Conservation (phyloP, 2,888 invertebrate genomes). For the Epinotia ramella region DNA sequence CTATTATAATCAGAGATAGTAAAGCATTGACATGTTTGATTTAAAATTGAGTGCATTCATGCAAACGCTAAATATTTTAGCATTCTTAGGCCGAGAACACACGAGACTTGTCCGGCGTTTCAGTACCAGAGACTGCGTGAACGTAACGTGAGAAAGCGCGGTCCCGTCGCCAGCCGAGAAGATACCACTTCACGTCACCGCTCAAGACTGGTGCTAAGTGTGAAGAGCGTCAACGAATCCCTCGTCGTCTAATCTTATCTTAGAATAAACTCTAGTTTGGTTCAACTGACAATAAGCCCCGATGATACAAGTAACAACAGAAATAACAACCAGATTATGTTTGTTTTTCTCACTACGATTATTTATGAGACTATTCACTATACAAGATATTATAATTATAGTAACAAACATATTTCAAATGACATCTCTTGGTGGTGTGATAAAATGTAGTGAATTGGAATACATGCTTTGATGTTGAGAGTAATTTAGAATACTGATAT, state of each 20-base stretch:
- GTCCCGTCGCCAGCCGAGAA: too few species aligned
- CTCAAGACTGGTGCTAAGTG: too few species aligned
- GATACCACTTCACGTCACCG: too few species aligned
- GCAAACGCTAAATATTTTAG: not conserved
- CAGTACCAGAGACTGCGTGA: too few species aligned
- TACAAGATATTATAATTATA: not conserved
- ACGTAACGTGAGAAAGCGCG: too few species aligned
- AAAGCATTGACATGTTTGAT: not conserved
- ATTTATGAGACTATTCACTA: slow-evolving; percentile 19
- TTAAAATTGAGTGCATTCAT: not conserved
- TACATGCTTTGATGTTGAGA: slow-evolving; percentile 87
- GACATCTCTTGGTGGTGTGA: slow-evolving; percentile 89
- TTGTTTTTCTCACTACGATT: not conserved
- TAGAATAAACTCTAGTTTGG: not conserved
- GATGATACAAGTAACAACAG: not conserved
- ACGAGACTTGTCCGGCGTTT: too few species aligned
- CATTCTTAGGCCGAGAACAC: not conserved
- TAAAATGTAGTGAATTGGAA: slow-evolving; percentile 91
- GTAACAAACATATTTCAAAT: slow-evolving; percentile 74
- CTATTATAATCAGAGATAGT: not conserved
- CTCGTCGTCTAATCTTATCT: not conserved
- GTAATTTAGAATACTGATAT: slow-evolving; percentile 86
- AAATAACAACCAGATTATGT: not conserved
- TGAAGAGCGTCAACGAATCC: too few species aligned
- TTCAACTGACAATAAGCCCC: not conserved